A percentile compares a stretch with the other conserved stretches of the same genome.
Conservation (phyloP, 2,888 invertebrate genomes). For the Eugnorisma glareosa region DNA sequence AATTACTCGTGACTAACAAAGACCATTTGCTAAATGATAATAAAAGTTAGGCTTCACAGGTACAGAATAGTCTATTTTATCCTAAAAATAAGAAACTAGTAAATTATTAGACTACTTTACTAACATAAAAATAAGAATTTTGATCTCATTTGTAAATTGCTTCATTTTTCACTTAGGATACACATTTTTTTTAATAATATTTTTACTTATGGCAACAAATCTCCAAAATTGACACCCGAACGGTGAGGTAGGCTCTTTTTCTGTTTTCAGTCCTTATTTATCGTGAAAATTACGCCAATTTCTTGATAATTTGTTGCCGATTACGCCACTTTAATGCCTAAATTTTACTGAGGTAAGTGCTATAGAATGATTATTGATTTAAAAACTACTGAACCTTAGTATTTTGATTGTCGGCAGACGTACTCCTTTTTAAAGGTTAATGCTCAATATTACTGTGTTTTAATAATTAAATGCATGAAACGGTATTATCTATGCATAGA, state of each 20-base stretch:
- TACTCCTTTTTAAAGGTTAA: slow-evolving; percentile 86
- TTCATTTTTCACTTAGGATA: background rate
- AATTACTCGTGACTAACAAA: background rate
- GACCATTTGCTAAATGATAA: background rate
- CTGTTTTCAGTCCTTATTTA: slow-evolving; percentile 89
- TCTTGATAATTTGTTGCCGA: slow-evolving; percentile 81
- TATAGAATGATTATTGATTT: slow-evolving; percentile 34
- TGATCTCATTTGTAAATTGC: background rate
- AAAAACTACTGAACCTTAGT: slow-evolving; percentile 55
- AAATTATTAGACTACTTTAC: background rate
- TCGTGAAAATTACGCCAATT: slow-evolving; percentile 86
- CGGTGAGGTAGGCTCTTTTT: slow-evolving; percentile 90
- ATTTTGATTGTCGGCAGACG: slow-evolving; percentile 85
- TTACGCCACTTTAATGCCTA: slow-evolving; percentile 88
- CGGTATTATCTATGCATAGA: slow-evolving; percentile 6
- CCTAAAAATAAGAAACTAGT: background rate
- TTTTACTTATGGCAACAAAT: slow-evolving; percentile 74
- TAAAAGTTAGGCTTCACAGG: background rate
- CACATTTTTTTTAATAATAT: background rate
- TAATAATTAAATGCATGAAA: slow-evolving; percentile 17
- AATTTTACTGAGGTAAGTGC: slow-evolving; percentile 87
- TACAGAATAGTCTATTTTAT: background rate
- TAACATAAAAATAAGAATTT: background rate
- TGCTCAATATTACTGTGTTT: slow-evolving; percentile 65
- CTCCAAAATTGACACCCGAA: slow-evolving; percentile 87